These are phyloP conservation scores for Sminthurinus aureus DNA, from an alignment of 2,888 invertebrate species.

Conservation along the genomic window DNA sequence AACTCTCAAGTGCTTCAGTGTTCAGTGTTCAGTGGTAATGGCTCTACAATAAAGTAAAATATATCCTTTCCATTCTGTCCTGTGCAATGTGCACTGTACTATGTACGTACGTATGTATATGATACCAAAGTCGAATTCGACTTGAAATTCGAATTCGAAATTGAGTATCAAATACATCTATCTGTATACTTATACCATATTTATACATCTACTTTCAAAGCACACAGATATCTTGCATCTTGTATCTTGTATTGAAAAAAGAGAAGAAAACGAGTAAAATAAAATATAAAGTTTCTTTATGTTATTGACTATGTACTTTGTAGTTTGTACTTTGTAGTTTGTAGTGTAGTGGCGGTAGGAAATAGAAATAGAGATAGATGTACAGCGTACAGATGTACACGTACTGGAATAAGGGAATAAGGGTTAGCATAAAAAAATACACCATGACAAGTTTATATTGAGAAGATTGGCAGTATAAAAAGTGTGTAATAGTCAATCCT, in stretches of 20 bases:
- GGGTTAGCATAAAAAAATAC: slow-evolving; percentile 20
- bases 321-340: too few relatives aligned
- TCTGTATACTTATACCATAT: too few relatives aligned
- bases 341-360: too few relatives aligned
- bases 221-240: too few relatives aligned
- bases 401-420: background rate
- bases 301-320: background rate
- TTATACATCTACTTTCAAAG: too few relatives aligned
- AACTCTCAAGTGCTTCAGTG: slow-evolving; percentile 9
- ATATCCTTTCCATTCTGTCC: background rate
- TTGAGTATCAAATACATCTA: too few relatives aligned
- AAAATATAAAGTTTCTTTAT: background rate
- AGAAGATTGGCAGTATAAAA: slow-evolving; percentile 8
- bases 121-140: too few relatives aligned
- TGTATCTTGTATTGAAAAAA: background rate
- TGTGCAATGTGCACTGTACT: too few relatives aligned
- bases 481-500: slow-evolving; percentile 19
- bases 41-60: background rate
- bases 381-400: background rate
- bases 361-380: background rate
- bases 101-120: too few relatives aligned
- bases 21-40: too few relatives aligned
- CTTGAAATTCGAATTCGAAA: too few relatives aligned
- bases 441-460: slow-evolving; percentile 15
- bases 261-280: background rate